These are phyloP conservation scores for Drosophila novamexicana DNA, from an alignment of 1,140 invertebrate species.

Conservation along the genomic window DNA sequence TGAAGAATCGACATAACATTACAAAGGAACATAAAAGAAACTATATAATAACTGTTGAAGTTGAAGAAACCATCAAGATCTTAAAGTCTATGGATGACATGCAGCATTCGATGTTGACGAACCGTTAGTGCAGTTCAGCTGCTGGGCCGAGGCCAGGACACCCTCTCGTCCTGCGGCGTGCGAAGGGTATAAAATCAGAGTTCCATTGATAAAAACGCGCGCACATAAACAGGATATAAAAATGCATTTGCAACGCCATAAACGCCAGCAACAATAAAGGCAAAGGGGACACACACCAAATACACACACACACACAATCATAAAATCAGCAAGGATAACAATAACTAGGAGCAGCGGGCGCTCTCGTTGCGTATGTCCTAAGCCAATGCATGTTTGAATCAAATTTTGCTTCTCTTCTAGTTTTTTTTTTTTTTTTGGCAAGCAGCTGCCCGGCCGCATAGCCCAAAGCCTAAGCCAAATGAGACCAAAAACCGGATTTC, in stretches of 20 bases:
- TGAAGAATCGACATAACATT: slow-evolving; percentile 29
- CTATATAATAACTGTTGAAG: slow-evolving; percentile 38
- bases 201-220: slow-evolving; percentile 60
- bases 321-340: slow-evolving; percentile 77
- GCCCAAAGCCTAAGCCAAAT: slow-evolving; percentile 34
- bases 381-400: slow-evolving; percentile 65
- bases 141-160: background rate
- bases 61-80: slow-evolving; percentile 48
- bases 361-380: slow-evolving; percentile 53
- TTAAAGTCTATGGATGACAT: slow-evolving; percentile 37
- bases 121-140: slow-evolving; percentile 32
- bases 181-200: slow-evolving; percentile 51
- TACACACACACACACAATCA: slow-evolving; percentile 49
- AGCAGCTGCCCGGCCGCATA: slow-evolving; percentile 70
- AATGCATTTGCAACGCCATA: slow-evolving; percentile 73
- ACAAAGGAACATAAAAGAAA: slow-evolving; percentile 31
- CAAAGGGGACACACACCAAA: slow-evolving; percentile 43
- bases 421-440: slow-evolving; percentile 9
- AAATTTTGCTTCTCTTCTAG: slow-evolving; percentile 10
- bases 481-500: slow-evolving; percentile 70
- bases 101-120: slow-evolving; percentile 34
- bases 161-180: background rate
- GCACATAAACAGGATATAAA: slow-evolving; percentile 81
- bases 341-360: slow-evolving; percentile 65
- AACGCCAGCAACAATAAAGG: slow-evolving; percentile 53